Conservation (phyloP, 2,888 invertebrate genomes). For the Drosophila vallismaia region DNA sequence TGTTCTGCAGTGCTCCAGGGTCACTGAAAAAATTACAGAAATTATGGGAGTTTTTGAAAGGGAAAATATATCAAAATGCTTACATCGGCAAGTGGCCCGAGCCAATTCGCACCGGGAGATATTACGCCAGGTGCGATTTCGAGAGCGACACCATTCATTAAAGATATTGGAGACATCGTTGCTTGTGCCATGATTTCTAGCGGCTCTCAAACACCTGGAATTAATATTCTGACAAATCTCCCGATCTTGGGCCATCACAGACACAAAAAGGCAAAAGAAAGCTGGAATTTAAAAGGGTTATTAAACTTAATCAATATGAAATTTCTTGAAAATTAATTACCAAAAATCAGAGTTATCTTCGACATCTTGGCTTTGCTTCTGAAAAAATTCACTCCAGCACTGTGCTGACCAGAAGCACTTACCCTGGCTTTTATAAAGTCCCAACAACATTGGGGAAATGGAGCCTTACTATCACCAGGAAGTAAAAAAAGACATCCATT, state of each 20-base stretch:
- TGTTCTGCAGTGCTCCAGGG: constrained; percentile 45
- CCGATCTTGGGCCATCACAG: constrained; percentile 24
- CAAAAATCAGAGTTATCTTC: constrained; percentile 49
- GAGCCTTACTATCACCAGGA: background rate
- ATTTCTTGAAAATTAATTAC: constrained; percentile 44
- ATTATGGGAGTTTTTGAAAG: background rate
- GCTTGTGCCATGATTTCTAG: constrained; percentile 19
- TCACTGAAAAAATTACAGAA: constrained; percentile 44
- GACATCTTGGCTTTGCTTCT: constrained; percentile 40
- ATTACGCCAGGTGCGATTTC: constrained; percentile 42
- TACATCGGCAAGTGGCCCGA: constrained; percentile 51
- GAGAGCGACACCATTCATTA: constrained; percentile 48
- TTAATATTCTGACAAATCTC: constrained; percentile 30
- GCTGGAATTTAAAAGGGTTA: constrained; percentile 17
- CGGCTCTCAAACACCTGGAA: constrained; percentile 19
- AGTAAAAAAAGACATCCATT: background rate
- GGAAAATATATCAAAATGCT: constrained; percentile 15
- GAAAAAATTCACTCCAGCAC: constrained; percentile 1
- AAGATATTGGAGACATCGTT: constrained; percentile 36
- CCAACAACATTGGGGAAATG: background rate
- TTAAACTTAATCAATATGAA: background rate
- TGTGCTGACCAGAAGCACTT: background rate
- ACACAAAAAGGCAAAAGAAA: constrained; percentile 36
- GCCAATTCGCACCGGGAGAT: constrained; percentile 57
- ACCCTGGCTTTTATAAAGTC: constrained; percentile 33